These are phyloP conservation scores for Hafferia zeledoni DNA, from an alignment of 2,797 vertebrate species.

Conservation along the genomic window DNA sequence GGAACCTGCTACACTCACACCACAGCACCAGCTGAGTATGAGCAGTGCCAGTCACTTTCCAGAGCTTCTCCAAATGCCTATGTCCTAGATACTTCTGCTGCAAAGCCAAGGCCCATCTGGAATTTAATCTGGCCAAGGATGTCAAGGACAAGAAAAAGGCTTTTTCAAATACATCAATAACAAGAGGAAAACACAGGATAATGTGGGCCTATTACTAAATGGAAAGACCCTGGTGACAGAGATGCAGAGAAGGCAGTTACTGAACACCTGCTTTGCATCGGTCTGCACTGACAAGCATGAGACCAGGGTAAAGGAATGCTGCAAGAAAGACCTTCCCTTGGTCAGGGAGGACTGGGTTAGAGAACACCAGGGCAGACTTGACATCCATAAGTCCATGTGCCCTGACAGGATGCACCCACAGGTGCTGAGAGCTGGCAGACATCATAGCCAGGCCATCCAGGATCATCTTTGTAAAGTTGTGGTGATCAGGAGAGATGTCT, in stretches of 20 bases:
- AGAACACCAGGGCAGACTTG: background rate
- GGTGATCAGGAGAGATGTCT: background rate
- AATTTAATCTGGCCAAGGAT: background rate
- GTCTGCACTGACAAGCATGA: background rate
- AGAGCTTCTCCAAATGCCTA: background rate
- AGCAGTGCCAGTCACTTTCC: background rate
- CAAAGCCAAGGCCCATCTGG: background rate
- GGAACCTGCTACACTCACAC: background rate
- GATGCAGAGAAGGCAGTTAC: background rate
- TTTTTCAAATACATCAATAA: background rate
- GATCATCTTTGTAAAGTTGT: background rate
- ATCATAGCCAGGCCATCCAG: background rate
- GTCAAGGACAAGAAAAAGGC: background rate
- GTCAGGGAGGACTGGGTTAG: background rate
- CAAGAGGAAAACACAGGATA: background rate
- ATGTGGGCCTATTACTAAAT: background rate
- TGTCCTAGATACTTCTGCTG: background rate
- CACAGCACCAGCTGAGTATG: background rate
- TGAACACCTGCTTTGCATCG: background rate
- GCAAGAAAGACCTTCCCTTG: background rate
- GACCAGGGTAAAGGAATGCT: fast-evolving
- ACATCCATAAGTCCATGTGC: background rate
- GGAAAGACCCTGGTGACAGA: background rate
- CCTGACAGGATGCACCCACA: background rate
- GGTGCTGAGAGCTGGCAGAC: background rate